Evolutionary conservation across 64 coral and sea anemone species (phyloP), one percentile per base, ranked within the genome.

Genomic region (Stichodactyla helianthus): DNA sequence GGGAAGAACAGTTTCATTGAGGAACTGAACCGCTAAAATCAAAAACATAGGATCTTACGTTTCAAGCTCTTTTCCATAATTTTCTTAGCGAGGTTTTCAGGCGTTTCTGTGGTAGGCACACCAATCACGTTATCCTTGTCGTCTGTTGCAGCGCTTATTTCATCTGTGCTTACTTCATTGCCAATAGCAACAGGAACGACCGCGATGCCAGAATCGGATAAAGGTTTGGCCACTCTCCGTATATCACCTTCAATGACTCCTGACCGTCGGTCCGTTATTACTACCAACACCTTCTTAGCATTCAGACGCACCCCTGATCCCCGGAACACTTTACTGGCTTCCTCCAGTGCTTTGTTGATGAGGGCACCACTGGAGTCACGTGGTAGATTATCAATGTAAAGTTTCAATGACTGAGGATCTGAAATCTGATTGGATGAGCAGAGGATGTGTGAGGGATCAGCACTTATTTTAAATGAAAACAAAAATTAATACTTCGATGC

Each of bases 121-220:
- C 88, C 86, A 79, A 95, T 88, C 77, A 95, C 59, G n/a, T 95
- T 89, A 55, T 67, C 58, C 54, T 91, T 88, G 61, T 95, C 90
- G 12, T 86, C 53, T 31, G 93, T 88, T n/a, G 82, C 90, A 62
- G 67, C 87, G 70, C 88, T 52, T 3, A 91, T 27, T 51, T 95
- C 93, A 26, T 79, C 7, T 16, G 26, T 18, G 55, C 74, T 71
- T 16, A 85, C 89, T 9, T 84, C 83, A 10, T 77, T 85, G 50
- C 89, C 89, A 23, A 90, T 84, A 90, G 82, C 82, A 70, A 90
- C 89, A 20, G 89, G 82, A 27, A 90, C 86, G 26, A 90, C 82
- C 17, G 54, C 63, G 51, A 90, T 79, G 13, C 89, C 89, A 44
- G 70, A 70, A 63, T 71, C 77, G 53, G 83, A 74, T 6, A 90